Percentiles rank a stretch among this genome's conserved stretches.
Evolutionary conservation across 2,888 invertebrate genomes (phyloP).

Genomic region (Heliconius hortense): DNA sequence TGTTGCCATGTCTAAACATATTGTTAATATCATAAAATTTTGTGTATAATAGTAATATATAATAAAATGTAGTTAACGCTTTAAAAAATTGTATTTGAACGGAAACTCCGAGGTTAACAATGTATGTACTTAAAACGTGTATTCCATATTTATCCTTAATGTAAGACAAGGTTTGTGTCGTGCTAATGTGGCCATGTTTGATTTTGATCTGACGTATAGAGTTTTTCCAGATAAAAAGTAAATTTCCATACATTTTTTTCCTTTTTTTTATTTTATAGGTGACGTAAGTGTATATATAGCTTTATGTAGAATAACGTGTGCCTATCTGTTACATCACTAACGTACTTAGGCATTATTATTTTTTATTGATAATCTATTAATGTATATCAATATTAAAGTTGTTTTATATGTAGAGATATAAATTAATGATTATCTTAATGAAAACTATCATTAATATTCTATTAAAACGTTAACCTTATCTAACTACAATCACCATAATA

Average conservation of each 20-base stretch:
- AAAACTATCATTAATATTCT: background rate
- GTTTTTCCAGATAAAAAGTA: constrained; percentile 30
- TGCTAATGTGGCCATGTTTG: constrained; percentile 25
- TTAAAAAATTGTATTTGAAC: constrained; percentile 51
- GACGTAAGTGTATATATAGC: constrained; percentile 64
- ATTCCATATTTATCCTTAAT: constrained; percentile 51
- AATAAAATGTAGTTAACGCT: constrained; percentile 51
- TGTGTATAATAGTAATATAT: constrained; percentile 50
- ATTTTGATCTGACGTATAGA: constrained; percentile 18
- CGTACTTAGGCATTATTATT: constrained; percentile 23
- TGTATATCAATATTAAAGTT: constrained; percentile 5
- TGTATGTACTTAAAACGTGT: constrained; percentile 76
- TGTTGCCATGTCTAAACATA: constrained; percentile 54
- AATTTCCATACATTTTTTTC: background rate
- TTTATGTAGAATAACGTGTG: constrained; percentile 70
- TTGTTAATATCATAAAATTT: constrained; percentile 55
- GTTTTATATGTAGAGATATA: background rate
- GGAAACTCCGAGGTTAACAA: constrained; percentile 64
- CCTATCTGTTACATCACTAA: constrained; percentile 53
- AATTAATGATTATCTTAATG: background rate
- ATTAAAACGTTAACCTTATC: background rate
- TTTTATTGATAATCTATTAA: constrained; percentile 11
- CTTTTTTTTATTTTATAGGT: constrained; percentile 4
- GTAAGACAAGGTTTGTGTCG: constrained; percentile 36
- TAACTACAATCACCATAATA: constrained; percentile 5